phyloP scores from a whole-genome alignment of 2,888 invertebrate species.

The Drosophila cognata region DNA sequence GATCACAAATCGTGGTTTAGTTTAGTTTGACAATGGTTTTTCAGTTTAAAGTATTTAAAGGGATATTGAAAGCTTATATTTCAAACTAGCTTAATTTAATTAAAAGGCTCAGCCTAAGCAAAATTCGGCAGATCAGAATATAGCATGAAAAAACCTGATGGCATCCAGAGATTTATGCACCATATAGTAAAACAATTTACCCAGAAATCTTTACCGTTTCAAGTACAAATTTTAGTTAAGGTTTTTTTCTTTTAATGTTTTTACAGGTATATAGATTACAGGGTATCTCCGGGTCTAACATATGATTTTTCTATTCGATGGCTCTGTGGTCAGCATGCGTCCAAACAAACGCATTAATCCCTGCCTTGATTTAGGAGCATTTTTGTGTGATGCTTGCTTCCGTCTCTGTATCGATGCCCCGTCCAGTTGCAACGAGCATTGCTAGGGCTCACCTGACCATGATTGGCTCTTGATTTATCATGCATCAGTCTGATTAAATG shows the following conservation, averaged over 20 bases:
- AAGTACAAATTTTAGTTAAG: background rate
- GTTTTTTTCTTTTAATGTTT: background rate
- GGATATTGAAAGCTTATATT: background rate
- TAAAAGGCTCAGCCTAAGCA: background rate
- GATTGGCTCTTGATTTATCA: slow-evolving; percentile 76
- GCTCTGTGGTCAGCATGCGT: slow-evolving; percentile 32
- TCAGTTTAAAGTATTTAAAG: background rate
- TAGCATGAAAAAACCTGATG: background rate
- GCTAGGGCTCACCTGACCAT: slow-evolving; percentile 40
- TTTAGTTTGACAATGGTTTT: background rate
- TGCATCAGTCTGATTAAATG: slow-evolving; percentile 74
- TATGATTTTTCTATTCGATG: background rate
- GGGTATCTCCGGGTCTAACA: background rate
- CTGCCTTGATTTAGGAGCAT: slow-evolving; percentile 77
- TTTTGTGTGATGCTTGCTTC: slow-evolving; percentile 47
- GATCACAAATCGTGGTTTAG: background rate
- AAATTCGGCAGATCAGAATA: too few relatives aligned
- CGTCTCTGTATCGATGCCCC: slow-evolving; percentile 12
- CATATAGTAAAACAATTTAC: background rate
- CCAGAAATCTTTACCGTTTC: too few relatives aligned
- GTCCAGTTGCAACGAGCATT: slow-evolving; percentile 53
- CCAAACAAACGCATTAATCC: slow-evolving; percentile 70
- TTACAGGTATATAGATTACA: background rate
- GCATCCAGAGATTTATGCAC: background rate
- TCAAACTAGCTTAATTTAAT: background rate